These are phyloP conservation scores for Heterohyrax brucei DNA, from an alignment of 2,797 vertebrate genomes.

Conservation along the genomic window DNA sequence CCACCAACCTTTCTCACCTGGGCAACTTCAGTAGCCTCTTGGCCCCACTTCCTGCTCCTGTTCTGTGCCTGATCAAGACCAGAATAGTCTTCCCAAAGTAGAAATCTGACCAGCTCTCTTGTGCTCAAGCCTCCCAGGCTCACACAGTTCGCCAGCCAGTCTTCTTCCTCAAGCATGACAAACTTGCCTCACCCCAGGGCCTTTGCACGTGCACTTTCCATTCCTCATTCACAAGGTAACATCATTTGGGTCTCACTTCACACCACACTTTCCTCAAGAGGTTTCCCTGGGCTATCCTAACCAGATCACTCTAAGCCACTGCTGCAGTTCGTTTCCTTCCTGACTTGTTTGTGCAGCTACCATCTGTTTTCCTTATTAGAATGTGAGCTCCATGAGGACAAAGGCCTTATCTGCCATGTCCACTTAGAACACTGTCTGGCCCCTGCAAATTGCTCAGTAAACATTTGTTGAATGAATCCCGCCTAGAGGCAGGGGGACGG, in stretches of 20 bases:
- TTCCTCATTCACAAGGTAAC: not conserved
- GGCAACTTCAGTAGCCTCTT: not conserved
- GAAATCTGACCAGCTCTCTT: not conserved
- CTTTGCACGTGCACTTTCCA: constrained; percentile 1
- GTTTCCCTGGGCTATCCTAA: not conserved
- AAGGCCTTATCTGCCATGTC: not conserved
- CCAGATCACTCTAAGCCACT: not conserved
- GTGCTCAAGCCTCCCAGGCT: not conserved
- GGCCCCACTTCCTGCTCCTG: not conserved
- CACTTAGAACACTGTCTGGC: not conserved
- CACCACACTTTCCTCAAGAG: not conserved
- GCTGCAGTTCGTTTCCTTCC: not conserved
- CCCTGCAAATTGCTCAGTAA: not conserved
- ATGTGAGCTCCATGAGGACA: not conserved
- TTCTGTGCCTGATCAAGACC: not conserved
- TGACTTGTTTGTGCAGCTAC: too few species aligned
- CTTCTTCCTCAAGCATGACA: not conserved
- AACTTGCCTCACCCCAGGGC: constrained; percentile 28
- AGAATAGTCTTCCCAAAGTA: not conserved
- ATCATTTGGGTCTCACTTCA: not conserved
- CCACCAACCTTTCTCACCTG: not conserved
- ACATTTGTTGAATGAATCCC: not conserved
- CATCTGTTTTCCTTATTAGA: not conserved
- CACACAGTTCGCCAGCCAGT: not conserved
- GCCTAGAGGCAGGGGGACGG: not conserved